Evolutionary conservation across 2,113 vertebrate species (phyloP), one percentile per base, ranked within the genome.

Genomic region (Chrysemys picta): DNA sequence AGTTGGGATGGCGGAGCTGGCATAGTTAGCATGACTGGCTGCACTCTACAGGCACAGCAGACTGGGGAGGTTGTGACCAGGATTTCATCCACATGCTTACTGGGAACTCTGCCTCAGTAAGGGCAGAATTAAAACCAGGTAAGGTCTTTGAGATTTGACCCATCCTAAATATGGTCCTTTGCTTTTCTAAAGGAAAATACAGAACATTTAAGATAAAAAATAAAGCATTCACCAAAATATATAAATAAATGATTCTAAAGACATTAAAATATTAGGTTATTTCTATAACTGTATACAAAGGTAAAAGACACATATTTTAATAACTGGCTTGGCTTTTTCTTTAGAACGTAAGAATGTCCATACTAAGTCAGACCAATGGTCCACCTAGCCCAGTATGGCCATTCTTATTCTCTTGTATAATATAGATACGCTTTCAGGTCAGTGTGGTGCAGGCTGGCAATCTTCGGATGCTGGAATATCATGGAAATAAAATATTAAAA

Each of bases 91-190:
- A 29, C 19, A 65, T 0, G 0, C 17, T 78, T 88, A 21, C n/a
- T 91, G 52, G 31, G 91, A 52, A 29, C 27, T 91, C 56, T 82
- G 80, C 49, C 31, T 91, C 49, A 82, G 65, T 65, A 87, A n/a
- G 38, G 10, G 87, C 19, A 94, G 69, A 85, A 54, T 42, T 80
- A 89, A 89, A 84, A 14, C 35, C 49, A 65, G 2, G 31, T 56
- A 79, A 82, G 45, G 29, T 49, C 45, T 47, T 50, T 1, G 2
- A 38, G 25, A n/a, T 47, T 76, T 87, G 42, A 62, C 59, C 31
- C 49, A 54, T 38, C 0, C 0, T 52, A 95, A 93, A 84, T 3
- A 7, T 3, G 89, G 91, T 13, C 1, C 1, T 59, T 91, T 56
- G 10, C 24, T 78, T 78, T 78, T 47, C 24, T 47, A 27, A 78